A percentile compares a stretch with the other conserved stretches of the same genome.
These are phyloP conservation scores for Periphyllus acericola DNA, from an alignment of 2,888 invertebrate species.

Conservation along the genomic window DNA sequence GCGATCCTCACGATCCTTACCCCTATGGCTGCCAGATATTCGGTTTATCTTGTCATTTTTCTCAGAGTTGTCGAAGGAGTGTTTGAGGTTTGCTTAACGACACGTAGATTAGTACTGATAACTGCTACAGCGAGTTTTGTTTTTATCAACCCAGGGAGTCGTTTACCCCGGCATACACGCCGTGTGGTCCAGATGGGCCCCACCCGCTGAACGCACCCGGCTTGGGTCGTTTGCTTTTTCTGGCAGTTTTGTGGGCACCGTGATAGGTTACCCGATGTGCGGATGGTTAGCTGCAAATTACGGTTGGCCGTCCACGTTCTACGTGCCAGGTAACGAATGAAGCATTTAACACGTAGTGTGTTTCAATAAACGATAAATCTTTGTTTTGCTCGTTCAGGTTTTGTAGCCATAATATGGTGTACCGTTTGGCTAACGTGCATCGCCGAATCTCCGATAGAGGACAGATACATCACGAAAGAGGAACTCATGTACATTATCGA, in stretches of 20 bases:
- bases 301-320: conserved; percentile 86
- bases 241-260: conserved; percentile 86
- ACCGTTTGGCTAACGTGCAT: conserved; percentile 77
- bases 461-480: conserved; percentile 76
- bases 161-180: conserved; percentile 85
- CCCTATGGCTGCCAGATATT: conserved; percentile 74
- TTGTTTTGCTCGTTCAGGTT: conserved; percentile 68
- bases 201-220: conserved; percentile 80
- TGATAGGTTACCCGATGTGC: conserved; percentile 82
- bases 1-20: conserved; percentile 83
- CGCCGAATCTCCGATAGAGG: conserved; percentile 79
- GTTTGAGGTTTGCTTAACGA: conserved; percentile 74
- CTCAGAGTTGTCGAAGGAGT: conserved; percentile 82
- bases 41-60: conserved; percentile 72
- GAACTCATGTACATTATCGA: conserved; percentile 80
- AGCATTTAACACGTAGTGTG: not conserved
- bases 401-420: conserved; percentile 78
- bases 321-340: conserved; percentile 74
- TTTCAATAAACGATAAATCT: conserved; percentile 63
- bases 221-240: conserved; percentile 86
- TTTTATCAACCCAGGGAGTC: conserved; percentile 72
- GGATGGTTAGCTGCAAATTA: conserved; percentile 75
- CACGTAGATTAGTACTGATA: not conserved
- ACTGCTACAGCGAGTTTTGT: not conserved
- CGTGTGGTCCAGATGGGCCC: conserved; percentile 86